Evolutionary conservation across 2,113 vertebrate species (phyloP).

Genomic region (Rhombomys opimus): DNA sequence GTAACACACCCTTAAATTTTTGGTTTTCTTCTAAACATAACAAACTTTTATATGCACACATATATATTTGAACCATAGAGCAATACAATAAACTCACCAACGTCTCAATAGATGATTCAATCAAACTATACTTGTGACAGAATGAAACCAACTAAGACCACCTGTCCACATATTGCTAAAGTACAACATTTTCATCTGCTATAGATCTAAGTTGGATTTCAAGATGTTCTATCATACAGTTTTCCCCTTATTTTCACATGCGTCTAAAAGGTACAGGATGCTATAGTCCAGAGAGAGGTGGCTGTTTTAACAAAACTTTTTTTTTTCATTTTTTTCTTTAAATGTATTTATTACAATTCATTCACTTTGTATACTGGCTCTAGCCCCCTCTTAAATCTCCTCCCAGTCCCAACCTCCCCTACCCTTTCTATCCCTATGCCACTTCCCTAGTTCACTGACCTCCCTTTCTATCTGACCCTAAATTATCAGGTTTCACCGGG

Average conservation of each 20-base stretch:
- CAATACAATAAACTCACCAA: neutral
- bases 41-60: too few relatives aligned
- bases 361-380: too few relatives aligned
- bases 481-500: too few relatives aligned
- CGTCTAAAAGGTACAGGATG: neutral
- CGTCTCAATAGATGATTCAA: neutral
- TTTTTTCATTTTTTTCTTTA: too few relatives aligned
- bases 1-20: neutral
- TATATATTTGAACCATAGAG: neutral
- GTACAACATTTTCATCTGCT: neutral
- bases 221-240: constrained; percentile 24
- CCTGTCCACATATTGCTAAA: neutral
- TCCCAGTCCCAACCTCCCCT: too few relatives aligned
- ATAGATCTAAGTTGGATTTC: neutral
- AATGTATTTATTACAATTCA: too few relatives aligned
- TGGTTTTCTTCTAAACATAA: neutral
- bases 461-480: too few relatives aligned
- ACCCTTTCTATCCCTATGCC: too few relatives aligned
- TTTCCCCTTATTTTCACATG: constrained; percentile 35
- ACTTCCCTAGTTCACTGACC: too few relatives aligned
- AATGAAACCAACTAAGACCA: neutral
- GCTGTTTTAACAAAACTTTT: too few relatives aligned
- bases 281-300: neutral
- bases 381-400: too few relatives aligned
- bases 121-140: neutral